A percentile compares a stretch with the other conserved stretches of the same genome.
Conservation (phyloP, 1,140 invertebrate genomes). For the Rhagoletis zephyria region DNA sequence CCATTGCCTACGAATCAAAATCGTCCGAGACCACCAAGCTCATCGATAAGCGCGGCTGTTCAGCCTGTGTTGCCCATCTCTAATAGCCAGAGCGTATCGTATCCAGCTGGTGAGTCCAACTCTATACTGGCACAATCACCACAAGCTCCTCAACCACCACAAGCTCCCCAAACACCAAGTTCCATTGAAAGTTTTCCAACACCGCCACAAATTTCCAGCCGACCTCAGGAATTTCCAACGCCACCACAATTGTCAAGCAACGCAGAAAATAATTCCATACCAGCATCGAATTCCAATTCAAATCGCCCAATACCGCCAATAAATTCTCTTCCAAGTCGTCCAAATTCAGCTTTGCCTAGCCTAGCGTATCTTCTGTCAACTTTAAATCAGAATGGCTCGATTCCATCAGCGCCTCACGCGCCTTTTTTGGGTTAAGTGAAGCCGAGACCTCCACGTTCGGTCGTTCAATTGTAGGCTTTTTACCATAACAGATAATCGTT, state of each 20-base stretch:
- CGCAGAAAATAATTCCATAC: not conserved
- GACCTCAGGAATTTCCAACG: not conserved
- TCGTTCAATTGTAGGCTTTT: too few relatives aligned
- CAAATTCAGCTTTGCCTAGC: not conserved
- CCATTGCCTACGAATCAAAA: not conserved
- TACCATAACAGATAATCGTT: too few relatives aligned
- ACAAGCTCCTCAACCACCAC: not conserved
- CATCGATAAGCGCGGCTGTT: too few relatives aligned
- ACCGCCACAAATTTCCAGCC: not conserved
- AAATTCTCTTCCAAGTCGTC: not conserved
- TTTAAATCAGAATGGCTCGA: too few relatives aligned
- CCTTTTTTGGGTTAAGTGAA: too few relatives aligned
- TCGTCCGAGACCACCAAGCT: not conserved
- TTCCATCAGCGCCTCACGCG: too few relatives aligned
- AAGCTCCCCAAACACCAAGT: not conserved
- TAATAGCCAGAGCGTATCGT: not conserved
- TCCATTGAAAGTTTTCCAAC: not conserved
- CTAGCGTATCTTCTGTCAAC: not conserved
- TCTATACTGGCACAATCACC: not conserved
- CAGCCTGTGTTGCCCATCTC: not conserved
- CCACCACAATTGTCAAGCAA: not conserved
- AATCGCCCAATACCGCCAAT: not conserved
- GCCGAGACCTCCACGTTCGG: too few relatives aligned
- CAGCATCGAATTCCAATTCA: not conserved
- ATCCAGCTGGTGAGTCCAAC: not conserved